Evolutionary conservation across 2,888 invertebrate genomes (phyloP).

Genomic region (Coremacera marginata): DNA sequence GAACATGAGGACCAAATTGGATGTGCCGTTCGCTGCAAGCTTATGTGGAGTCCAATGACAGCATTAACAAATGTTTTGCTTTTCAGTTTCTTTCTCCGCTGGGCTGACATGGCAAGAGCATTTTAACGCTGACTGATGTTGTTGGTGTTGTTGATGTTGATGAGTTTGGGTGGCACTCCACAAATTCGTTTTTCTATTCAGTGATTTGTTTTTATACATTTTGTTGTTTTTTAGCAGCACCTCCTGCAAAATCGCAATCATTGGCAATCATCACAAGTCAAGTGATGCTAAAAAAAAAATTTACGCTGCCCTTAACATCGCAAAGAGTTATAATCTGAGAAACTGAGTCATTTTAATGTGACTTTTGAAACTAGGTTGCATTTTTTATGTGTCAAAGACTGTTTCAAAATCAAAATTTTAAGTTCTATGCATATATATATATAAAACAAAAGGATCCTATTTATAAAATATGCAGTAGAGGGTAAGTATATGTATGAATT

Average conservation of each 20-base stretch:
- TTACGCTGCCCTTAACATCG: constrained; percentile 29
- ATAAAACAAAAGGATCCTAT: too few relatives aligned
- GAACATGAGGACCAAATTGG: not conserved
- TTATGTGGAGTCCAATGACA: constrained; percentile 24
- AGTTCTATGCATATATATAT: too few relatives aligned
- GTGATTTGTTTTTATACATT: not conserved
- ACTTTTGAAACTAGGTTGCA: too few relatives aligned
- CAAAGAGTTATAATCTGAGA: constrained; percentile 13
- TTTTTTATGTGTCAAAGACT: too few relatives aligned
- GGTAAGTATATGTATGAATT: too few relatives aligned
- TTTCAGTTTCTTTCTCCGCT: not conserved
- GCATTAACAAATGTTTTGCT: constrained; percentile 29
- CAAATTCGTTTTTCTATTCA: not conserved
- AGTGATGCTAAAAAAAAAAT: constrained; percentile 37
- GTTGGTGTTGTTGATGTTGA: constrained; percentile 24
- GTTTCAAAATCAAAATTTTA: too few relatives aligned
- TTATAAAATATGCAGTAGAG: too few relatives aligned
- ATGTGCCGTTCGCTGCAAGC: not conserved
- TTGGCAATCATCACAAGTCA: constrained; percentile 7
- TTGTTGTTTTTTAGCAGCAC: not conserved
- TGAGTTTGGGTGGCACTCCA: constrained; percentile 36
- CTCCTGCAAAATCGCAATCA: constrained; percentile 4
- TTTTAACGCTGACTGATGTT: not conserved
- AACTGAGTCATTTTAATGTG: not conserved
- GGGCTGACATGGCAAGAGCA: constrained; percentile 19